Evolutionary conservation across 2,888 invertebrate genomes (phyloP).

Genomic region (Synergus itoensis): DNA sequence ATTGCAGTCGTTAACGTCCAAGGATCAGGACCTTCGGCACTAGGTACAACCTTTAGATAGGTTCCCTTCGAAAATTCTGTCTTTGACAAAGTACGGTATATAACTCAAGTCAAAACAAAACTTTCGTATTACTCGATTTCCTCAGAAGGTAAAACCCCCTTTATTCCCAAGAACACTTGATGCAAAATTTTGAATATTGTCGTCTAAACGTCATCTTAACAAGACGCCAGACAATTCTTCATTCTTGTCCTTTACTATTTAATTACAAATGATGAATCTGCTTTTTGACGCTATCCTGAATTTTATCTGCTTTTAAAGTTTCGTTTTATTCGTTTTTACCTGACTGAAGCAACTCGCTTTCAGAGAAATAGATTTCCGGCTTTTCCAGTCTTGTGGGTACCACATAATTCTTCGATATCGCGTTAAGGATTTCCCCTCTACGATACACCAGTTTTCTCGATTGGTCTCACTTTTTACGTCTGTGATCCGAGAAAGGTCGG

Average conservation of each 20-base stretch:
- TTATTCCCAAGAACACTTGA: constrained; percentile 16
- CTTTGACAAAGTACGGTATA: constrained; percentile 6
- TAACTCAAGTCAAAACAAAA: constrained; percentile 22
- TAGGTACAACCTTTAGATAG: constrained; percentile 40
- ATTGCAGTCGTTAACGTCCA: constrained; percentile 54
- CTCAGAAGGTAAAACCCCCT: constrained; percentile 21
- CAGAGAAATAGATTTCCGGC: constrained; percentile 27
- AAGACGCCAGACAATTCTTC: neutral
- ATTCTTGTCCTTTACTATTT: no score
- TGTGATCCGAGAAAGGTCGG: constrained; percentile 23
- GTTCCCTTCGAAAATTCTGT: constrained; percentile 43
- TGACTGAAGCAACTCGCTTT: constrained; percentile 13
- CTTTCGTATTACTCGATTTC: constrained; percentile 8
- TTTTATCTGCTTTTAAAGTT: neutral
- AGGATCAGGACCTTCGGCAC: constrained; percentile 50
- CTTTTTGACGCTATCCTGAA: no score
- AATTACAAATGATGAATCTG: no score
- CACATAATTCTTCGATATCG: constrained; percentile 32
- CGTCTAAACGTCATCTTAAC: neutral
- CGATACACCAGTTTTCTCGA: constrained; percentile 35
- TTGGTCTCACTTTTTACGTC: constrained; percentile 35
- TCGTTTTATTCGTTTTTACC: neutral
- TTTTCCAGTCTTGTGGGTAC: neutral
- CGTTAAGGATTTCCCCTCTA: constrained; percentile 32
- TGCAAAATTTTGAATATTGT: neutral